These are phyloP conservation scores for Sus scrofa DNA, from an alignment of 2,113 vertebrate genomes.

Conservation along the genomic window T2T-Sscrofa CM000819.6:133448001-133448500, in stretches of 20 bases:
- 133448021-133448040: conserved; percentile 15
- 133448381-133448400: not conserved
- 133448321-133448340: conserved; percentile 63
- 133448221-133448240: conserved; percentile 32
- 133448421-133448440: conserved; percentile 63
- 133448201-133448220: not conserved
- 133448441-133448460: conserved; percentile 47
- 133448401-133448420: conserved; percentile 45
- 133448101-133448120: not conserved
- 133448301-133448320: conserved; percentile 5
- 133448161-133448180: not conserved
- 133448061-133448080: not conserved
- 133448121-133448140: not conserved
- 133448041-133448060: conserved; percentile 11
- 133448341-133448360: conserved; percentile 46
- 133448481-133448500: not conserved
- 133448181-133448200: not conserved
- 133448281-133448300: conserved; percentile 56
- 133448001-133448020: not conserved
- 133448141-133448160: not conserved
- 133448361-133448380: conserved; percentile 51
- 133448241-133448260: conserved; percentile 52
- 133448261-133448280: conserved; percentile 54
- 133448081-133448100: not conserved
- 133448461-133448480: conserved; percentile 23